A percentile compares a stretch with the other conserved stretches of the same genome.
phyloP scores from a whole-genome alignment of 2,888 invertebrate genomes.

The Nymphalis polychloros region DNA sequence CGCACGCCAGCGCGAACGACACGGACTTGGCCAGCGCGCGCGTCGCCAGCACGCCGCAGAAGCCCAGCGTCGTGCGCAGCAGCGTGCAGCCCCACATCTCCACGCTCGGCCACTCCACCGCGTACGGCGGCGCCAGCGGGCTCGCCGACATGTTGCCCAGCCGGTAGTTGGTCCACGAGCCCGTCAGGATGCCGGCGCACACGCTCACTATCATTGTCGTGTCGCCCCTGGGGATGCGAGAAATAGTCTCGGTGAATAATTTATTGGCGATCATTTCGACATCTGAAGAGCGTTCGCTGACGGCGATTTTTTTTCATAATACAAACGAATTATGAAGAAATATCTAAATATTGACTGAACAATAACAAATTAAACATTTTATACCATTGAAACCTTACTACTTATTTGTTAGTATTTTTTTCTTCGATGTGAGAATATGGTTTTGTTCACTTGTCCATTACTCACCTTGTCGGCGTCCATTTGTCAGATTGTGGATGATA shows the following conservation, averaged over 20 bases:
- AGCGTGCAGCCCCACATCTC: conserved; percentile 86
- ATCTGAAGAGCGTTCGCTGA: too few relatives aligned
- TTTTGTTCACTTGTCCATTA: neutral
- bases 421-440: too few relatives aligned
- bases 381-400: too few relatives aligned
- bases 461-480: conserved; percentile 94
- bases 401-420: too few relatives aligned
- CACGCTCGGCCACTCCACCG: conserved; percentile 89
- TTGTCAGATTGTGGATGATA: conserved; percentile 91
- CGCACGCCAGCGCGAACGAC: conserved; percentile 86
- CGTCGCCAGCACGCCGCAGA: conserved; percentile 87
- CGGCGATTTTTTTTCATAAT: too few relatives aligned
- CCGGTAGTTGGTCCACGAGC: conserved; percentile 92
- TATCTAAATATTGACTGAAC: too few relatives aligned
- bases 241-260: too few relatives aligned
- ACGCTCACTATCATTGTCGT: conserved; percentile 93
- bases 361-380: too few relatives aligned
- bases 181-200: conserved; percentile 88
- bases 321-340: too few relatives aligned
- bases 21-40: conserved; percentile 85
- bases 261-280: too few relatives aligned
- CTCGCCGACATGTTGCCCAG: conserved; percentile 86
- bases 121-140: conserved; percentile 85
- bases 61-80: conserved; percentile 88
- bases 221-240: conserved; percentile 85